Conservation (phyloP, 2,888 invertebrate genomes). For the Zeuzera pyrina region DNA sequence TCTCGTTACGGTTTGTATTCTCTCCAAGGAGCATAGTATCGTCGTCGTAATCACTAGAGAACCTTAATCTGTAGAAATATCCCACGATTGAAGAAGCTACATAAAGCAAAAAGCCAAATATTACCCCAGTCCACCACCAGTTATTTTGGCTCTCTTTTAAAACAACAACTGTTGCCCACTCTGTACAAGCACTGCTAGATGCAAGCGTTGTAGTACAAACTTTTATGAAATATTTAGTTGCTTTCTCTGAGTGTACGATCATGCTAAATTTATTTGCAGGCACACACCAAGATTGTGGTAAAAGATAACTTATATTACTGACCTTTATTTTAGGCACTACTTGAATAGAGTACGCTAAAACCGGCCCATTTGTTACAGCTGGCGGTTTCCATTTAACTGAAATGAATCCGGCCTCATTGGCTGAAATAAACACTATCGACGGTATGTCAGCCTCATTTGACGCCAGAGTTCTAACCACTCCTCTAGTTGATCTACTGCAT, state of each 20-base stretch:
- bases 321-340: conserved; percentile 31
- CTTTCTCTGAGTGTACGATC: conserved; percentile 21
- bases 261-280: conserved; percentile 22
- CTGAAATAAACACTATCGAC: conserved; percentile 21
- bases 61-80: conserved; percentile 20
- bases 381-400: conserved; percentile 47
- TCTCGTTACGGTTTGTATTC: conserved; percentile 28
- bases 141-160: conserved; percentile 15
- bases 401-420: conserved; percentile 28
- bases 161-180: conserved; percentile 11
- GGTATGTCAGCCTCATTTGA: conserved; percentile 39
- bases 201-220: conserved; percentile 34
- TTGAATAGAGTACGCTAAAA: conserved; percentile 49
- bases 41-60: conserved; percentile 25
- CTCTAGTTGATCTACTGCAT: conserved; percentile 47
- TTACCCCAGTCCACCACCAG: conserved; percentile 34
- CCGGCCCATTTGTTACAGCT: conserved; percentile 42
- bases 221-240: conserved; percentile 28
- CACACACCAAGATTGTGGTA: conserved; percentile 42
- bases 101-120: conserved; percentile 35
- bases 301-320: conserved; percentile 21
- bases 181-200: conserved; percentile 26
- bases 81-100: conserved; percentile 28
- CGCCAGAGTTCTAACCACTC: conserved; percentile 40
- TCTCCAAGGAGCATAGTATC: conserved; percentile 37